These are phyloP conservation scores for Oreamnos americanus DNA, from an alignment of 2,113 vertebrate species.

Conservation along the genomic window DNA sequence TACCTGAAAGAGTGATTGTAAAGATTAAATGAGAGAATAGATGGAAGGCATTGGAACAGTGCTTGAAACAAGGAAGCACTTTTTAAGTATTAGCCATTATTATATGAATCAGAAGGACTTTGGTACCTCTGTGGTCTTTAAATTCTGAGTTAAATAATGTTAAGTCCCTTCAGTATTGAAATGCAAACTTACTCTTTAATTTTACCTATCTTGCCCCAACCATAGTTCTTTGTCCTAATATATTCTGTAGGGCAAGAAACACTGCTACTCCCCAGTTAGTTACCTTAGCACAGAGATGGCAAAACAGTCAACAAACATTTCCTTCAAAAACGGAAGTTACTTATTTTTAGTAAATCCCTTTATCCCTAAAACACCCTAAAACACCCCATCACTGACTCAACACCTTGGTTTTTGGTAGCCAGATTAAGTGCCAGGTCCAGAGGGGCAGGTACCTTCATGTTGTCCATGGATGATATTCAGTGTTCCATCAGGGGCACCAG, in stretches of 20 bases:
- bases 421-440: not conserved
- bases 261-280: not conserved
- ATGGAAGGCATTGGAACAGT: not conserved
- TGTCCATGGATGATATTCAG: conserved; percentile 96
- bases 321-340: not conserved
- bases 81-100: not conserved
- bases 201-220: not conserved
- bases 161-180: not conserved
- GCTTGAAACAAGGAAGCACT: not conserved
- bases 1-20: not conserved
- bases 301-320: not conserved
- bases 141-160: not conserved
- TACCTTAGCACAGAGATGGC: not conserved
- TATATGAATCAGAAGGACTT: not conserved
- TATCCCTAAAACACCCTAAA: not conserved
- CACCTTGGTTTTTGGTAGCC: not conserved
- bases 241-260: not conserved
- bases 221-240: not conserved
- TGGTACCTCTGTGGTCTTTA: not conserved
- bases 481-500: conserved; percentile 93
- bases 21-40: not conserved
- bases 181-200: not conserved
- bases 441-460: conserved; percentile 85
- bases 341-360: not conserved
- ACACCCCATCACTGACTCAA: not conserved